Percentiles rank a stretch among this genome's conserved stretches.
phyloP scores from a whole-genome alignment of 2,888 invertebrate species.

The Eupithecia inturbata region DNA sequence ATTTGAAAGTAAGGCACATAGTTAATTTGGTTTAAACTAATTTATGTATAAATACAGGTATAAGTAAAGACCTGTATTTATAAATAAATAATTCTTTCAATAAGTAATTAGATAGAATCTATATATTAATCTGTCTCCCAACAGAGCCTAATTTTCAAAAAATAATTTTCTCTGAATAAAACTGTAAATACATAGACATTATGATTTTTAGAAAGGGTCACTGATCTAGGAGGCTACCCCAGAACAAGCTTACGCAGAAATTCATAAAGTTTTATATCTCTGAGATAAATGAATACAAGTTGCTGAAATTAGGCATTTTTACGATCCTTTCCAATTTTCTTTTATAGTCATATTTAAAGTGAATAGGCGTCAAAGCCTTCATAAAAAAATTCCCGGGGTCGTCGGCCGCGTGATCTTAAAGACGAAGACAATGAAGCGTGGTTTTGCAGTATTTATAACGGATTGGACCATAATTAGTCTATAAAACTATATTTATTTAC shows the following conservation, averaged over 20 bases:
- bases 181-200: neutral
- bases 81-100: no score
- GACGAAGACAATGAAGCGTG: constrained; percentile 27
- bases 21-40: no score
- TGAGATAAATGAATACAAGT: constrained; percentile 24
- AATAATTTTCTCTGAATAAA: neutral
- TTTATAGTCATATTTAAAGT: constrained; percentile 39
- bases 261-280: constrained; percentile 20
- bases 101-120: no score
- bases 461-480: neutral
- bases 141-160: neutral
- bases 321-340: constrained; percentile 43
- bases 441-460: constrained; percentile 35
- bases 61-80: no score
- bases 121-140: neutral
- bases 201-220: constrained; percentile 17
- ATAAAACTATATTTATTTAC: no score
- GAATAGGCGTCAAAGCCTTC: constrained; percentile 39
- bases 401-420: constrained; percentile 43
- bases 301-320: constrained; percentile 40
- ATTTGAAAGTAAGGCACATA: no score
- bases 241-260: constrained; percentile 16
- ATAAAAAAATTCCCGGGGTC: constrained; percentile 44
- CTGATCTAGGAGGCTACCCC: constrained; percentile 8
- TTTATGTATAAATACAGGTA: no score